These are phyloP conservation scores for Ptiloglossa arizonensis DNA, from an alignment of 1,140 invertebrate species.

Conservation along the genomic window DNA sequence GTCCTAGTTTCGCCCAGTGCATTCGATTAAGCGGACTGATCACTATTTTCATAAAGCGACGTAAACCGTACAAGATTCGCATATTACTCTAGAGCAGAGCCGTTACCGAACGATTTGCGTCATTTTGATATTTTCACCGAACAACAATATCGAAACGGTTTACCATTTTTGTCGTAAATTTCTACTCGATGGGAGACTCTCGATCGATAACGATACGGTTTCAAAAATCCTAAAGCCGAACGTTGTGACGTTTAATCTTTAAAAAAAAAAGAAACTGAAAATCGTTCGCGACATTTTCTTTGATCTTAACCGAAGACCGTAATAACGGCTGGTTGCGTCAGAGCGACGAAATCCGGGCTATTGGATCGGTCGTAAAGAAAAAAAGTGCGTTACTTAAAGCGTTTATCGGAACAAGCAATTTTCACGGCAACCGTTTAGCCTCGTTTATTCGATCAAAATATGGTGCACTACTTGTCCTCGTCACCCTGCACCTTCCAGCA, in stretches of 20 bases:
- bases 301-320: no score
- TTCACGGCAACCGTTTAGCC: conserved; percentile 63
- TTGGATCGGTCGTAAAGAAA: background rate
- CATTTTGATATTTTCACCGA: background rate
- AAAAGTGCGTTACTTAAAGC: background rate
- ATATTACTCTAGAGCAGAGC: no score
- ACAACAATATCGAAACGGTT: no score
- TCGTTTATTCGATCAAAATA: conserved; percentile 79
- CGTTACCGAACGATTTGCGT: background rate
- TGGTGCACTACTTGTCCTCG: conserved; percentile 64
- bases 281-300: background rate
- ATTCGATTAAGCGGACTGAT: conserved; percentile 54
- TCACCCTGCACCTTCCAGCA: conserved; percentile 63
- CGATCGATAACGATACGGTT: no score
- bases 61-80: conserved; percentile 18
- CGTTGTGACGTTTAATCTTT: no score
- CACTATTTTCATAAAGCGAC: conserved; percentile 9
- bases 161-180: no score
- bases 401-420: conserved; percentile 50
- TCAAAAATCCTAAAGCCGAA: no score
- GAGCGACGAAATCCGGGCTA: background rate
- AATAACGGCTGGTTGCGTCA: background rate
- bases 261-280: no score
- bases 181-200: no score
- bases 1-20: conserved; percentile 49